These are phyloP conservation scores for Catostylus mosaicus DNA, from an alignment of 30 jellyfish, hydroid and myxozoan species.

Conservation along the genomic window DNA sequence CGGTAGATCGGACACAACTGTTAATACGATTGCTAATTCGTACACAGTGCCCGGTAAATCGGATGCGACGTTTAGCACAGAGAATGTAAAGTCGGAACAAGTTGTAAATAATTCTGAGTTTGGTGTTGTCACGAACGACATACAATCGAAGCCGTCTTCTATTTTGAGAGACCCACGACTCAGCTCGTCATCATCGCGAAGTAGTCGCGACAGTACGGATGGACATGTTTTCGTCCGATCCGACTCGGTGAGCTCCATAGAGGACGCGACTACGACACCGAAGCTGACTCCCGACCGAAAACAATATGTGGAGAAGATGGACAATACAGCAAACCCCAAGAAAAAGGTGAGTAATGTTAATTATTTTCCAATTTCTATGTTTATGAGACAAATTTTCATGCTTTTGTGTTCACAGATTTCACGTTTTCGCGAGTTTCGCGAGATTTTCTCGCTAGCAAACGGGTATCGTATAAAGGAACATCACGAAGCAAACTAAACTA, in stretches of 20 bases:
- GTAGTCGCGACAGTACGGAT: slow-evolving; percentile 70
- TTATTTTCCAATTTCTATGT: too few species aligned
- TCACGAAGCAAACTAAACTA: too few species aligned
- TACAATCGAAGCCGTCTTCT: slow-evolving; percentile 24
- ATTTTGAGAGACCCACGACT: slow-evolving; percentile 63
- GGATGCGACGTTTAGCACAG: neutral
- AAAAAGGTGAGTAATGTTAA: slow-evolving; percentile 53
- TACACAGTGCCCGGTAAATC: too few species aligned
- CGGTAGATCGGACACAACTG: too few species aligned
- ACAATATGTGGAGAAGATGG: slow-evolving; percentile 27
- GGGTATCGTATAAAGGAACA: too few species aligned
- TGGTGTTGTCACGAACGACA: neutral
- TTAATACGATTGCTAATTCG: too few species aligned
- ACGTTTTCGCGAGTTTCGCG: too few species aligned
- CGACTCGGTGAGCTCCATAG: slow-evolving; percentile 77
- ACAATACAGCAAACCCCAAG: slow-evolving; percentile 42
- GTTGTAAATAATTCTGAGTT: neutral
- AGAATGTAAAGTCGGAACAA: neutral
- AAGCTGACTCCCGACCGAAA: slow-evolving; percentile 32
- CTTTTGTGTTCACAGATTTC: too few species aligned
- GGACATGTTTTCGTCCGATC: slow-evolving; percentile 45
- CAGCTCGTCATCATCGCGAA: slow-evolving; percentile 71
- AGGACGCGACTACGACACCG: slow-evolving; percentile 28
- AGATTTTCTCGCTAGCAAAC: too few species aligned
- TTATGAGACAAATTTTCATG: too few species aligned